phyloP scores from a whole-genome alignment of 2,113 vertebrate genomes.

The Nesospiza acunhae region DNA sequence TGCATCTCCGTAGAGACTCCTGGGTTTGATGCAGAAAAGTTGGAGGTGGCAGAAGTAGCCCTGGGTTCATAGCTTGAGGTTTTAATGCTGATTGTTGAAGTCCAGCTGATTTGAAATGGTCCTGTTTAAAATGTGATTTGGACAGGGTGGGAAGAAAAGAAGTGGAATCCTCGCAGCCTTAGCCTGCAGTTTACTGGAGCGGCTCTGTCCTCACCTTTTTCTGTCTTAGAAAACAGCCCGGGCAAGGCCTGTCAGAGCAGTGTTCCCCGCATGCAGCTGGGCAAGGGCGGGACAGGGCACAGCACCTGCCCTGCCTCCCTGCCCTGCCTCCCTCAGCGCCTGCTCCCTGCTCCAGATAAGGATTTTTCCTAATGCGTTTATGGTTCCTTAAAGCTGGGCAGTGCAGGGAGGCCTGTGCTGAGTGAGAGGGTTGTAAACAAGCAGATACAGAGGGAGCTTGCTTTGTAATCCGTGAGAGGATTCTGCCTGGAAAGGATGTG shows the following conservation, averaged over 20 bases:
- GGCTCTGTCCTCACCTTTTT: neutral
- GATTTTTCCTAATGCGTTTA: slow-evolving; percentile 18
- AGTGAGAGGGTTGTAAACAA: slow-evolving; percentile 1
- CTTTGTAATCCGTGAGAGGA: neutral
- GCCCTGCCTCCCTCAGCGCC: neutral
- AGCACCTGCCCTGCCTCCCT: neutral
- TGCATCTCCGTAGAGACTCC: neutral
- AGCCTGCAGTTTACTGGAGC: accelerated
- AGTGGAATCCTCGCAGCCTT: accelerated
- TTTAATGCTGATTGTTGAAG: neutral
- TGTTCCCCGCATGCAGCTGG: neutral
- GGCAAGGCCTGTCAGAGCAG: neutral
- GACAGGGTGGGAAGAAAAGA: neutral
- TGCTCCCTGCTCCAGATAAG: neutral
- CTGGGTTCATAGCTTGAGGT: accelerated
- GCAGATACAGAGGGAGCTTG: neutral
- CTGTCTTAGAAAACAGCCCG: neutral
- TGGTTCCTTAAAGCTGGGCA: neutral
- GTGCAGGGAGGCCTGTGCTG: neutral
- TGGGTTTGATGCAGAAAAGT: neutral
- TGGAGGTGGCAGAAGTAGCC: neutral
- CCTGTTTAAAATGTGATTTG: neutral
- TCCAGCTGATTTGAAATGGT: neutral
- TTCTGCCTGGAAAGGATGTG: slow-evolving; percentile 10
- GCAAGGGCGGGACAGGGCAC: neutral